These are phyloP conservation scores for Aporophyla nigra DNA, from an alignment of 2,888 invertebrate species.

Conservation along the genomic window DNA sequence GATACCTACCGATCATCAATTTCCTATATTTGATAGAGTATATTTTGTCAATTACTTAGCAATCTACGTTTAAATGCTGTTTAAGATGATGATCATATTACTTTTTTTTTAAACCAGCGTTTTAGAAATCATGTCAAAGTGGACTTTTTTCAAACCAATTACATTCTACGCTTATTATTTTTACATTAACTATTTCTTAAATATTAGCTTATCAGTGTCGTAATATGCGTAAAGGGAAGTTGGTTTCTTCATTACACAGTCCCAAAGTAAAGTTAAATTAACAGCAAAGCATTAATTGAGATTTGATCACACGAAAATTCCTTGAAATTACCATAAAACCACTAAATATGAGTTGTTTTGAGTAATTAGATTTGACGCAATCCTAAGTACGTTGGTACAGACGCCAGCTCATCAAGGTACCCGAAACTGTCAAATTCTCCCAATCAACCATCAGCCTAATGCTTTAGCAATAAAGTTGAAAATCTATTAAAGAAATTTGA, in stretches of 20 bases:
- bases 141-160: neutral
- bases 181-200: slow-evolving; percentile 4
- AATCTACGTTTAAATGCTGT: neutral
- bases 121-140: neutral
- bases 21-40: slow-evolving; percentile 10
- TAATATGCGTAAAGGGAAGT: slow-evolving; percentile 42
- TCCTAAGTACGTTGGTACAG: slow-evolving; percentile 8
- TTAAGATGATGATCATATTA: neutral
- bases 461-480: too few species aligned
- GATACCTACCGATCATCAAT: slow-evolving; percentile 11
- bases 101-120: slow-evolving; percentile 17
- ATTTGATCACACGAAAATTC: slow-evolving; percentile 37
- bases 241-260: slow-evolving; percentile 27
- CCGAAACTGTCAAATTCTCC: too few species aligned
- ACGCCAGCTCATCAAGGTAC: too few species aligned
- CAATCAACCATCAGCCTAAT: too few species aligned
- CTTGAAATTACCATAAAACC: slow-evolving; percentile 49
- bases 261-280: slow-evolving; percentile 15
- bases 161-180: neutral
- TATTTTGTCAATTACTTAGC: slow-evolving; percentile 5
- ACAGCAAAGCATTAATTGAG: slow-evolving; percentile 33
- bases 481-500: too few species aligned
- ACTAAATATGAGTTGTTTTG: slow-evolving; percentile 31
- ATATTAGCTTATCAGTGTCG: slow-evolving; percentile 20
- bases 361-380: slow-evolving; percentile 56